Evolutionary conservation across 37 sponge, comb jelly and placozoan genomes (phyloP).

Genomic region (Chondrosia reniformis): DNA sequence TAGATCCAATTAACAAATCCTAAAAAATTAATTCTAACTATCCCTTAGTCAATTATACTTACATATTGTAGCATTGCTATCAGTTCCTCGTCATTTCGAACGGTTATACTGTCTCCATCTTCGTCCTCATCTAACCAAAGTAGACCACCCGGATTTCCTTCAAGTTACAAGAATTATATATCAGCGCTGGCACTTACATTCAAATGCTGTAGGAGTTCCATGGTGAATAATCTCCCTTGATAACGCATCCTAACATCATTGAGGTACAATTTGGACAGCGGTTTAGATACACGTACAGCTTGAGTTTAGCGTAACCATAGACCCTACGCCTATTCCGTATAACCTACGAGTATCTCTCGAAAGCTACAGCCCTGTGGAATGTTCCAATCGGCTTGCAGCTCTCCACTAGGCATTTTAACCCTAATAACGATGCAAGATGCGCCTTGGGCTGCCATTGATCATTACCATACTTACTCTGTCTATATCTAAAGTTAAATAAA

Average conservation of each 20-base stretch:
- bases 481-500: too few species aligned
- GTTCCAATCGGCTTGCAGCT: conserved; percentile 64
- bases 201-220: conserved; percentile 53
- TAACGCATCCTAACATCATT: conserved; percentile 45
- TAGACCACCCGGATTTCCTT: neutral
- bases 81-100: conserved; percentile 80
- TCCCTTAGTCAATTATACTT: neutral
- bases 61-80: conserved; percentile 74
- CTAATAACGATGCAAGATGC: conserved; percentile 37
- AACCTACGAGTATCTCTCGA: conserved; percentile 74
- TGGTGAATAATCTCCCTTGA: conserved; percentile 46
- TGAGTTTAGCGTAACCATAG: neutral
- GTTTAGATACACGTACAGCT: neutral
- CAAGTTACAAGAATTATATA: neutral
- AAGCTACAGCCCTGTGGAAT: conserved; percentile 58
- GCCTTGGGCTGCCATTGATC: conserved; percentile 1
- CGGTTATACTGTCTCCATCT: conserved; percentile 76
- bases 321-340: neutral
- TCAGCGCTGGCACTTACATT: conserved; percentile 47
- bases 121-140: conserved; percentile 69
- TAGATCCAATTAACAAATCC: neutral
- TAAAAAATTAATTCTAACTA: neutral
- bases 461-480: too few species aligned
- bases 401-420: conserved; percentile 21
- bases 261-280: neutral